phyloP scores from a whole-genome alignment of 2,888 invertebrate genomes.

The Tortrix viridana region DNA sequence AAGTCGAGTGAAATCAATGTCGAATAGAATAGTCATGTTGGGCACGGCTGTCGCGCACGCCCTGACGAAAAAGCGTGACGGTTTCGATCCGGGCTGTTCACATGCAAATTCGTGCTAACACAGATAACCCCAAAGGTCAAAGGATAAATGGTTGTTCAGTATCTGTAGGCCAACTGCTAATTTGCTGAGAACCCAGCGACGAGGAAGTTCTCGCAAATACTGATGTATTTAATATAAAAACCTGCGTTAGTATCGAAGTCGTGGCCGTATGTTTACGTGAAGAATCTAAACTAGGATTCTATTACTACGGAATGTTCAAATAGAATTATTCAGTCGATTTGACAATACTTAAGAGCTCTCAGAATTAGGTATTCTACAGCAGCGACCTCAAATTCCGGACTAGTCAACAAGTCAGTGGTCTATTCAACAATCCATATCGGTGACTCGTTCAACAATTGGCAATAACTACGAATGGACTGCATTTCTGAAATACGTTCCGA shows the following conservation, averaged over 20 bases:
- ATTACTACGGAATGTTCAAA: no score
- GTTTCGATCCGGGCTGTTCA: conserved; percentile 41
- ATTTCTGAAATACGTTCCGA: conserved; percentile 45
- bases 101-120: conserved; percentile 48
- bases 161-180: conserved; percentile 11
- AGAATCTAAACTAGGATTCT: no score
- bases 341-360: not conserved
- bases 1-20: conserved; percentile 12
- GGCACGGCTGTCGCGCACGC: conserved; percentile 48
- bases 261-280: no score
- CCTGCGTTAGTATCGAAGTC: no score
- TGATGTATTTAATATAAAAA: no score
- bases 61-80: conserved; percentile 40
- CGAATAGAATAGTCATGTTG: conserved; percentile 43
- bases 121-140: conserved; percentile 49
- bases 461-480: conserved; percentile 45
- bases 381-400: conserved; percentile 2
- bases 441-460: conserved; percentile 7
- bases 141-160: conserved; percentile 37
- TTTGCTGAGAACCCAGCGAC: conserved; percentile 6
- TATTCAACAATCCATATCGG: not conserved
- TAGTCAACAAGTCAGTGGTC: not conserved
- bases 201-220: not conserved
- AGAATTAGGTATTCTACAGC: not conserved
- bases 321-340: no score